Evolutionary conservation across 1,140 invertebrate genomes (phyloP).

Genomic region (Nylanderia fulva): DNA sequence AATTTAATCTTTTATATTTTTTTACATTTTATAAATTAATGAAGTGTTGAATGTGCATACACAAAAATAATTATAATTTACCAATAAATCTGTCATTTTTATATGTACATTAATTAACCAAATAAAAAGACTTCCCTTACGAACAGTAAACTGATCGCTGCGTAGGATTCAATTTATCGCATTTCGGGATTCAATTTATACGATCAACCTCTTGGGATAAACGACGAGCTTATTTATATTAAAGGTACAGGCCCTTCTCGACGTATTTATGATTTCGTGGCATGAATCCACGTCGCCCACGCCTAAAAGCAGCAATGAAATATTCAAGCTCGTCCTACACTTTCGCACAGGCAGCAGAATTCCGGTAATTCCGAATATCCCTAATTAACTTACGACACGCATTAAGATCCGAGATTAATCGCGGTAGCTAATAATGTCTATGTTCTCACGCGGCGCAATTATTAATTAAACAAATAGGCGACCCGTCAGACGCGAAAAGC

Average conservation of each 20-base stretch:
- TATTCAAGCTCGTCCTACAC: neutral
- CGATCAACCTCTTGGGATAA: neutral
- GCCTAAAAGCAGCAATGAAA: slow-evolving; percentile 26
- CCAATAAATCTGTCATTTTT: neutral
- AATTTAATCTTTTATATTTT: neutral
- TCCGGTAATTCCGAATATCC: slow-evolving; percentile 20
- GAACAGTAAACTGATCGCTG: neutral
- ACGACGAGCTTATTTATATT: slow-evolving; percentile 35
- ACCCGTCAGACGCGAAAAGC: neutral
- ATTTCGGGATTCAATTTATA: slow-evolving; percentile 24
- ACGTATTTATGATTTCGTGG: slow-evolving; percentile 49
- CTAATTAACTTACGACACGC: slow-evolving; percentile 51
- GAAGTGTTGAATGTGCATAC: neutral
- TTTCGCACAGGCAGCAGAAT: neutral
- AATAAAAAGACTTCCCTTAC: neutral
- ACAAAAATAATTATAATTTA: neutral
- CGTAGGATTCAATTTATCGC: slow-evolving; percentile 45
- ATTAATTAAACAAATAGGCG: neutral
- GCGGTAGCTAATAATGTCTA: neutral
- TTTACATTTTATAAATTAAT: neutral
- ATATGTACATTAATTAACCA: neutral
- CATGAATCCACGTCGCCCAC: slow-evolving; percentile 25
- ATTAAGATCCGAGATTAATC: neutral
- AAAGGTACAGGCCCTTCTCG: neutral
- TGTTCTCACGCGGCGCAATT: neutral